Percentiles rank a stretch among this genome's conserved stretches.
Conservation (phyloP, 2,888 invertebrate genomes). For the Taenaris catops region DNA sequence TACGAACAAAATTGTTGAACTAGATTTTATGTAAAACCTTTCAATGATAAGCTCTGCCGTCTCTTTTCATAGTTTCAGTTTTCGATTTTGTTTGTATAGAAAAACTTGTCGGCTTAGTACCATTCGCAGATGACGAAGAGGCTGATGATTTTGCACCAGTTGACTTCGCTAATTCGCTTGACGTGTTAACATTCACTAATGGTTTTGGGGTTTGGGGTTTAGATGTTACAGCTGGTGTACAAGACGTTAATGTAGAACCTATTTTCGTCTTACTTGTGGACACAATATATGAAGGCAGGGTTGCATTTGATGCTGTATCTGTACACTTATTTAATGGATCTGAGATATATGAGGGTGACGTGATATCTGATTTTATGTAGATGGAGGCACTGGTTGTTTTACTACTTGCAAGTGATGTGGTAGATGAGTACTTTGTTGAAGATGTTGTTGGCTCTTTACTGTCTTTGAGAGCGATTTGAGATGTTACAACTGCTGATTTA, state of each 20-base stretch:
- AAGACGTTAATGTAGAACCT: constrained; percentile 21
- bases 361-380: constrained; percentile 8
- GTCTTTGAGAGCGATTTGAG: constrained; percentile 4
- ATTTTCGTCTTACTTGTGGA: constrained; percentile 29
- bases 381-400: too few relatives aligned
- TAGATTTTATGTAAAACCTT: constrained; percentile 8
- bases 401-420: constrained; percentile 13
- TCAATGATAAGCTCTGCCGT: constrained; percentile 39
- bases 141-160: constrained; percentile 4
- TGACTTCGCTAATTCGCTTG: constrained; percentile 9
- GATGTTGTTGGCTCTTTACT: constrained; percentile 13
- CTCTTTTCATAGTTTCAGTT: constrained; percentile 22
- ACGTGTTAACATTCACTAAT: constrained; percentile 7
- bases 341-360: constrained; percentile 9
- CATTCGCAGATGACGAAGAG: constrained; percentile 11
- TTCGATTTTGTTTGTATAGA: constrained; percentile 22
- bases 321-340: constrained; percentile 17
- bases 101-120: constrained; percentile 10
- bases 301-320: constrained; percentile 26
- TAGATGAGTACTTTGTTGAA: constrained; percentile 17
- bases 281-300: constrained; percentile 26
- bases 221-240: constrained; percentile 11
- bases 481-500: constrained; percentile 5
- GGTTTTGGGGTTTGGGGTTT: constrained; percentile 11
- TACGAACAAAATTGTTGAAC: not conserved